These are phyloP conservation scores for Oplegnathus fasciatus DNA, from an alignment of 2,113 vertebrate genomes.

Conservation along the genomic window DNA sequence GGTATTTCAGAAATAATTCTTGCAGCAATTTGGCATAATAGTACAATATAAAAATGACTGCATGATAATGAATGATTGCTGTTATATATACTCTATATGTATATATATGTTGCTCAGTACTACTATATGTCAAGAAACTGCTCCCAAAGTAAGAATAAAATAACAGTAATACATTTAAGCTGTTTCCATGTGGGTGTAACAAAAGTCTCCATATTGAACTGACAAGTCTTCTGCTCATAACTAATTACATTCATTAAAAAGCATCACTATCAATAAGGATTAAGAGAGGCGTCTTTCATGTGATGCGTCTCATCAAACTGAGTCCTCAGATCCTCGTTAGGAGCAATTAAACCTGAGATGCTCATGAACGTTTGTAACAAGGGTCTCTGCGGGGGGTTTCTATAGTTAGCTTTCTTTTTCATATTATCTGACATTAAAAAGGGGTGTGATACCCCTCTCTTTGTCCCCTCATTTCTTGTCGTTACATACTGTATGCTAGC, in stretches of 20 bases:
- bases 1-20: neutral
- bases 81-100: too few species aligned
- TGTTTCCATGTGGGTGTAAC: too few species aligned
- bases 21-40: neutral
- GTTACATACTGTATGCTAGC: neutral
- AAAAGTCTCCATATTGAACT: neutral
- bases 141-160: neutral
- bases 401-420: neutral
- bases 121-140: neutral
- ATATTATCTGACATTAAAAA: neutral
- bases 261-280: neutral
- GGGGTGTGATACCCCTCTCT: neutral
- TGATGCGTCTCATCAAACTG: constrained; percentile 1
- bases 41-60: neutral
- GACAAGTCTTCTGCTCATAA: neutral
- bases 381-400: neutral
- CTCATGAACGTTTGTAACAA: neutral
- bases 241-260: neutral
- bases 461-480: neutral
- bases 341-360: constrained; percentile 24
- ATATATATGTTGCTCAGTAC: too few species aligned
- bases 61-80: too few species aligned
- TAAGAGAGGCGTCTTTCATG: neutral
- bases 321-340: neutral
- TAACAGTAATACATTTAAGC: neutral